phyloP scores from a whole-genome alignment of 1,140 invertebrate genomes.

The Bradysia coprophila region DNA sequence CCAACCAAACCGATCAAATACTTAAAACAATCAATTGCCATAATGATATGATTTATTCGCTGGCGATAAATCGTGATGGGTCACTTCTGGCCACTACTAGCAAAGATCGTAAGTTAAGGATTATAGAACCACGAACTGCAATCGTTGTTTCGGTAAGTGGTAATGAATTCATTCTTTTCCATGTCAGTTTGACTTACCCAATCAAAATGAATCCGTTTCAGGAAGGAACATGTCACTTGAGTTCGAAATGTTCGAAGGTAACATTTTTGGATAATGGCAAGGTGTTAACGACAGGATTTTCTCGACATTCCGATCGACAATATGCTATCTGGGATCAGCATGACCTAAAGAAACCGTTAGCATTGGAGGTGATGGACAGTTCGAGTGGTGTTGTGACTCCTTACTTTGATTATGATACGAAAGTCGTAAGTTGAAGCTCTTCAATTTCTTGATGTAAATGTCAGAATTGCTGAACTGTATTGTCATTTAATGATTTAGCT shows the following conservation, averaged over 20 bases:
- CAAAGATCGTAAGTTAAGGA: constrained; percentile 79
- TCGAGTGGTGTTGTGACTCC: constrained; percentile 86
- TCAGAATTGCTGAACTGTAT: not conserved
- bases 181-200: no score
- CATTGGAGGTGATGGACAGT: constrained; percentile 70
- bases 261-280: constrained; percentile 63
- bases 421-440: constrained; percentile 40
- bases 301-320: constrained; percentile 72
- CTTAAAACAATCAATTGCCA: constrained; percentile 77
- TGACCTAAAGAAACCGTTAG: constrained; percentile 53
- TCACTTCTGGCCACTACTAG: constrained; percentile 79
- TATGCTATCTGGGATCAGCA: constrained; percentile 77
- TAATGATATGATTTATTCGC: constrained; percentile 75
- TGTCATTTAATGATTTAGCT: constrained; percentile 20
- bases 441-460: no score
- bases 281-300: constrained; percentile 80
- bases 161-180: no score
- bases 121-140: constrained; percentile 75
- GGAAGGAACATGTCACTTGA: constrained; percentile 69
- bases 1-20: constrained; percentile 61
- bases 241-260: constrained; percentile 78
- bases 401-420: constrained; percentile 83
- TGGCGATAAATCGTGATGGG: constrained; percentile 82
- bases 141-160: constrained; percentile 58
- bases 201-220: constrained; percentile 19